Conservation (phyloP, 2,797 vertebrate genomes). For the Scarus forsteni region DNA sequence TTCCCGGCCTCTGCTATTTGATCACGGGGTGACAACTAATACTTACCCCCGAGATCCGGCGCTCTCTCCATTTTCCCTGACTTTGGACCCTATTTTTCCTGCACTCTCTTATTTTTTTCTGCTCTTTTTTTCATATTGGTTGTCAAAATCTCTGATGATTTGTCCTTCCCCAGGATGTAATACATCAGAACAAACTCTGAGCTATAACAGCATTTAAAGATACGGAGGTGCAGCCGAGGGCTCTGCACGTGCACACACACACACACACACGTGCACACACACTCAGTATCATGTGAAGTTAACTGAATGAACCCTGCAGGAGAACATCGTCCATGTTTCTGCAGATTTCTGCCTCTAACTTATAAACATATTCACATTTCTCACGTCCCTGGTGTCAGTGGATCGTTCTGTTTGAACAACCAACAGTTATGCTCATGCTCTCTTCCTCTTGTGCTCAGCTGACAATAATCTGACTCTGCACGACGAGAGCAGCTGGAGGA, state of each 20-base stretch:
- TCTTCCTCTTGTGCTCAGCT: no score
- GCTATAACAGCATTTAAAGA: constrained; percentile 54
- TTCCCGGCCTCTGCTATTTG: constrained; percentile 89
- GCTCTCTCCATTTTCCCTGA: constrained; percentile 80
- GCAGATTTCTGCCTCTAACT: no score
- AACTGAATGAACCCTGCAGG: constrained; percentile 18
- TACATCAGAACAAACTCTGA: constrained; percentile 44
- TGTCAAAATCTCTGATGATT: constrained; percentile 89
- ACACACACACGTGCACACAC: constrained; percentile 33
- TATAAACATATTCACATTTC: no score
- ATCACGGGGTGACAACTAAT: constrained; percentile 94
- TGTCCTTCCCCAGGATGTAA: constrained; percentile 72
- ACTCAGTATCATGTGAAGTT: constrained; percentile 24
- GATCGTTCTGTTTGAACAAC: no score
- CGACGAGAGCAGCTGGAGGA: no score
- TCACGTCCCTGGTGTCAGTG: no score
- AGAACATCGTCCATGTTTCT: not conserved
- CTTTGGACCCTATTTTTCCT: constrained; percentile 68
- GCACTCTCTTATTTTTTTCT: constrained; percentile 65
- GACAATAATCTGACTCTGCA: no score
- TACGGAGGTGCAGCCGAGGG: constrained; percentile 40
- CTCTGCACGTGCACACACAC: constrained; percentile 33
- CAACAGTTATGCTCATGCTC: no score
- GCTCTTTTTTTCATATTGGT: constrained; percentile 81
- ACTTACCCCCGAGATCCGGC: constrained; percentile 89